Evolutionary conservation across 2,888 invertebrate genomes (phyloP).

Genomic region (Melikaiella ostensackeni): DNA sequence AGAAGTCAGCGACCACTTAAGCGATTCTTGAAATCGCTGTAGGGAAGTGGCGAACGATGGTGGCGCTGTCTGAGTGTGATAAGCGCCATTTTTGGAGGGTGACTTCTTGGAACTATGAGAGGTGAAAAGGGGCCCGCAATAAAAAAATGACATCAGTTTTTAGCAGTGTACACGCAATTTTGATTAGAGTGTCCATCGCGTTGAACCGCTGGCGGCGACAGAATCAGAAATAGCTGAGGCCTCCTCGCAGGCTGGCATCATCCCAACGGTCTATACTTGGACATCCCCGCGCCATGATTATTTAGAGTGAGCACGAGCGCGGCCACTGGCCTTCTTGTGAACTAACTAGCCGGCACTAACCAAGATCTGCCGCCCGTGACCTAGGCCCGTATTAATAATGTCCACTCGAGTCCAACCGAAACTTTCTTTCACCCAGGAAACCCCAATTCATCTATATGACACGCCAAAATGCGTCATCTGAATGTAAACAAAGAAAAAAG

Average conservation of each 20-base stretch:
- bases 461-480: neutral
- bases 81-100: conserved; percentile 3
- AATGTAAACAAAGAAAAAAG: conserved; percentile 21
- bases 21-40: neutral
- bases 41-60: neutral
- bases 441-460: conserved; percentile 29
- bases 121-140: neutral
- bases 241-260: conserved; percentile 82
- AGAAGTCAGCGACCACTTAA: conserved; percentile 26
- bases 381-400: conserved; percentile 77
- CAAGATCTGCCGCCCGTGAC: conserved; percentile 79
- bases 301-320: conserved; percentile 83
- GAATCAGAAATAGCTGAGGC: conserved; percentile 75
- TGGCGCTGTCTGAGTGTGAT: neutral
- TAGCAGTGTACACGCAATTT: conserved; percentile 54
- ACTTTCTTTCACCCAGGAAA: conserved; percentile 39
- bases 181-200: conserved; percentile 66
- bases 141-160: conserved; percentile 16
- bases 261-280: conserved; percentile 94
- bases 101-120: neutral
- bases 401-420: conserved; percentile 50
- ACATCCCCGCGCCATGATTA: conserved; percentile 85
- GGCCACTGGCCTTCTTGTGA: conserved; percentile 79
- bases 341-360: conserved; percentile 76
- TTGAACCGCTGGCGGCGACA: conserved; percentile 71